Base-by-base conservation (phyloP, 2,797 vertebrate species). In the Alosa sapidissima region DNA sequence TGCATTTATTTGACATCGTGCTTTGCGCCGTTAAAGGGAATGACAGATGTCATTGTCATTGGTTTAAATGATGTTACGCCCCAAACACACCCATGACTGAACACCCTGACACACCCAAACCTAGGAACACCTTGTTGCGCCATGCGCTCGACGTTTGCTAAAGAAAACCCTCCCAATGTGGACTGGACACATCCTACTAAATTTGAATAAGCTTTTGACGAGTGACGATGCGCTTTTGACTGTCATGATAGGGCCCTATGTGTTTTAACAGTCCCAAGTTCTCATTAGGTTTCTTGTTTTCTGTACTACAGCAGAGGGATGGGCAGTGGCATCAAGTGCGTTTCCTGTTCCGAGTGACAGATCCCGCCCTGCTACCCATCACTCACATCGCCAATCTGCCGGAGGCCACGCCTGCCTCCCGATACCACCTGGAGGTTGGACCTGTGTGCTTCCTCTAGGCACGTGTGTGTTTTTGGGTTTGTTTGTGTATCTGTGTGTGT, bases 361-460 rank as follows among this genome's bases (percentile, higher is more conserved):
- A 99, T 87, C 96, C 97, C 9, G 94, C 96, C 87, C 95, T 97
- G 91, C 95, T 99, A 91, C 98, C 98, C 0, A 97, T 99, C 62
- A 90, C 97, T 14, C 93, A 95, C 33, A 93, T 99, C 91, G 94
- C 95, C 93, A 98, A 97, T 91, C 95, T 99, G 82, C 98, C 97
- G 5, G 93, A 94, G 19, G 90, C 93, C 33, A 91, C 94, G 85
- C 91, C 96, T 75, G 95, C 96, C 87, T 97, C 96, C 88, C 97
- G 94, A 21, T 97, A 98, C 90, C 97, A 98, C 93, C 96, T 99
- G 6, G 98, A 99, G 95, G 96, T 99, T 6, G 97, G 98, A 91
- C 96, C 97, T 16, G 97, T 98, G 1, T 99, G 98, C 94, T 99
- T 99, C 94, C 96, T 98, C 90, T 99, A 95, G 95, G 87, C 89